These are phyloP conservation scores for Bergia puertoricense DNA, from an alignment of 92 coral and sea anemone species.

Conservation along the genomic window DNA sequence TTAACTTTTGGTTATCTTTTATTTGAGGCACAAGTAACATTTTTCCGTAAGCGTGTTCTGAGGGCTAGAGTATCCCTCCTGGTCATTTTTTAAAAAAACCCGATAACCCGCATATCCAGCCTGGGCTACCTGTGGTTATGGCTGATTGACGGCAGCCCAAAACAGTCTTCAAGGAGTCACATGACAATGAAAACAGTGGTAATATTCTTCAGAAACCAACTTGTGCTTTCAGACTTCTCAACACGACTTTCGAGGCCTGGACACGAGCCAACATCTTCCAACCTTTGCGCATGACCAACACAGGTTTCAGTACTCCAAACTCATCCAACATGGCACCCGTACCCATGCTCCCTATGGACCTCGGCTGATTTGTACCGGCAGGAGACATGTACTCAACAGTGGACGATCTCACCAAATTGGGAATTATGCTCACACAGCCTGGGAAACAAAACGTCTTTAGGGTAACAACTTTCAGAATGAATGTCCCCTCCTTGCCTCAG, in stretches of 20 bases:
- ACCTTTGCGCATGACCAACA: constrained; percentile 60
- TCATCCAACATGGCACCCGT: constrained; percentile 42
- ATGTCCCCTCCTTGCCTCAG: no score
- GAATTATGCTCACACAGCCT: constrained; percentile 51
- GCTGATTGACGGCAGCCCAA: no score
- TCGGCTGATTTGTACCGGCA: constrained; percentile 69
- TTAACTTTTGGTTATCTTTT: no score
- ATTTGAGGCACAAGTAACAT: no score
- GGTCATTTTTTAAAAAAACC: no score
- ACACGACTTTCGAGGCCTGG: constrained; percentile 66
- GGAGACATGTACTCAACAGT: constrained; percentile 70
- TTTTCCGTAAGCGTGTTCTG: no score
- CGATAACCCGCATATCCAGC: no score
- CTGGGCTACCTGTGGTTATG: no score
- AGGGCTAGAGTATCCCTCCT: no score
- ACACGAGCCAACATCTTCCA: constrained; percentile 37
- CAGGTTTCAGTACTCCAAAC: constrained; percentile 64
- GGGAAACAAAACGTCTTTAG: constrained; percentile 48
- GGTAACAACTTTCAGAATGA: not conserved
- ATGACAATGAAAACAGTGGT: no score
- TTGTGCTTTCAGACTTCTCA: constrained; percentile 45
- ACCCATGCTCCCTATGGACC: constrained; percentile 37
- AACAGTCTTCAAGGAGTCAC: no score
- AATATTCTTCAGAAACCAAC: no score
- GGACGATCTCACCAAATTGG: constrained; percentile 62